Base-by-base conservation (phyloP, 2,797 vertebrate genomes). In the Acomys russatus region DNA sequence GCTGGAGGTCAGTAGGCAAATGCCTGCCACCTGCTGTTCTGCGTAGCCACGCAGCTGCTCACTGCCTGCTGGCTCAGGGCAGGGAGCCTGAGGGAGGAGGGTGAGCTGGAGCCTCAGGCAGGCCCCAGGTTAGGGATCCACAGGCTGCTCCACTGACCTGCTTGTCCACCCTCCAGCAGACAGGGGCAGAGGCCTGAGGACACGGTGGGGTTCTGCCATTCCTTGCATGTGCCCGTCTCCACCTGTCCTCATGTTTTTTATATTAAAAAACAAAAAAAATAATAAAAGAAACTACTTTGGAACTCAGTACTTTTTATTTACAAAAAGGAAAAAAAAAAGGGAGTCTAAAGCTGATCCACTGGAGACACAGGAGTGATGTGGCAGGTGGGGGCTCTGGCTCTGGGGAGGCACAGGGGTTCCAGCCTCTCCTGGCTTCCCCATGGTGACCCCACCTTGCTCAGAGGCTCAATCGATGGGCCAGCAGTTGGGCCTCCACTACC, bases 261-360 rank as follows among this genome's bases (percentile, higher is more conserved):
- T 96, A 97, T 97, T 96, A 96, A 97, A 94, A 96, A 94, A 92
- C 68, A 63, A 95, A 96, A 49, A 95, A 95, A 63, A 95, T 95
- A 49, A 97, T 94, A 97, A 97, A 97, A 96, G 80, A 94, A 94
- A 89, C 95, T 94, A 97, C 95, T 98, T 97, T 98, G 95, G 98
- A 97, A 97, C 80, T 85, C 77, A 77, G 96, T 98, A 94, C 91
- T 90, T 98, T 97, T 96, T 97, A 98, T 98, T 97, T 98, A 98
- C 98, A 98, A 97, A 97, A 97, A 66, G 87, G 87, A 95, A 95
- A 7, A 56, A 59, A 73, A 76, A 94, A 95, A 88, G 87, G 82
- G 95, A 95, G 89, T 96, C 92, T 96, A 93, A 93, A 88, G 95
- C 92, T 88, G 90, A 91, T 92, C 61, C 83, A n/a, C 92, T 92